A percentile compares a stretch with the other conserved stretches of the same genome.
Evolutionary conservation across 2,888 invertebrate species (phyloP).

Genomic region (Lithosia quadra): DNA sequence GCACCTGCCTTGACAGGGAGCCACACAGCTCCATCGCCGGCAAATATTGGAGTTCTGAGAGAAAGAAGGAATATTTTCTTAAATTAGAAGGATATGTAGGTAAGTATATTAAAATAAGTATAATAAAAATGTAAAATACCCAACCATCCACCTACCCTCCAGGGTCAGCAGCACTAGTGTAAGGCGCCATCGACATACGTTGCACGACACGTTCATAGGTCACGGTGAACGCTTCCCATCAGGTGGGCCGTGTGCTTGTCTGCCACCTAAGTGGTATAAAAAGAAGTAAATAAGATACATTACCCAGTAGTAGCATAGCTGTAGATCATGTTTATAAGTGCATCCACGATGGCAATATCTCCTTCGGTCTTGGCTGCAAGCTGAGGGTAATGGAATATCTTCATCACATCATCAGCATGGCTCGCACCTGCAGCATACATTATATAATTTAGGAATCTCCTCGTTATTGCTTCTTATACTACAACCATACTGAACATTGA

Average conservation of each 20-base stretch:
- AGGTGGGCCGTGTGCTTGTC: too few relatives aligned
- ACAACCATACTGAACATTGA: too few relatives aligned
- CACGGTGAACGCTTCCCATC: too few relatives aligned
- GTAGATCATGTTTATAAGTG: slow-evolving; percentile 84
- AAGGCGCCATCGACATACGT: too few relatives aligned
- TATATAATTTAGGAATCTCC: neutral
- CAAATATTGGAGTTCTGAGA: slow-evolving; percentile 76
- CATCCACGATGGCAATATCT: slow-evolving; percentile 84
- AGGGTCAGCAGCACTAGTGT: too few relatives aligned
- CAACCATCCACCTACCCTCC: too few relatives aligned
- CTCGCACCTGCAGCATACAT: slow-evolving; percentile 82
- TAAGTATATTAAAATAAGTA: too few relatives aligned
- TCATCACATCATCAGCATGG: slow-evolving; percentile 88
- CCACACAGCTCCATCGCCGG: slow-evolving; percentile 75
- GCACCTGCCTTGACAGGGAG: slow-evolving; percentile 74
- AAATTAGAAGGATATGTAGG: neutral
- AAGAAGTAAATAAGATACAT: slow-evolving; percentile 43
- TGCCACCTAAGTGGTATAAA: too few relatives aligned
- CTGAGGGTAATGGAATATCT: slow-evolving; percentile 74
- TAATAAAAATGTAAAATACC: neutral
- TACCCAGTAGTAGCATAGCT: slow-evolving; percentile 88
- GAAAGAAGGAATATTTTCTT: neutral
- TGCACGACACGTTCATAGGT: too few relatives aligned
- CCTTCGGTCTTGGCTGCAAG: slow-evolving; percentile 51
- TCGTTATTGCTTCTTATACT: too few relatives aligned